Evolutionary conservation across 2,888 invertebrate genomes (phyloP).

Genomic region (Camptogramma bilineatum): DNA sequence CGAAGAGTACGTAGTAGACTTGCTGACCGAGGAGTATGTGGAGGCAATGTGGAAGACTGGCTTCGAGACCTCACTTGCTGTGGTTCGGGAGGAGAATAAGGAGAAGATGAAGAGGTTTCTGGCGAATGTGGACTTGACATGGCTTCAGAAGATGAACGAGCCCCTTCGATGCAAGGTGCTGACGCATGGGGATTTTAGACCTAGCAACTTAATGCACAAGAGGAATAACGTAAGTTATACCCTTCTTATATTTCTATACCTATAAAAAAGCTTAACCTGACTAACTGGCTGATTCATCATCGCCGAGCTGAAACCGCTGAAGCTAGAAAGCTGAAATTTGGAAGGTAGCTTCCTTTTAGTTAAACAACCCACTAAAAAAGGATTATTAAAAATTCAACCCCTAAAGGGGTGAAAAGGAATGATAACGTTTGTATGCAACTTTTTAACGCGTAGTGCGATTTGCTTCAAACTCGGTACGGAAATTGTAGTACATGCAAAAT

Average conservation of each 20-base stretch:
- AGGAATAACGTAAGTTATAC: slow-evolving; percentile 38
- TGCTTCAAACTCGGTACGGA: too few species aligned
- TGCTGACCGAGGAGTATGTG: slow-evolving; percentile 21
- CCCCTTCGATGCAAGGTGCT: slow-evolving; percentile 5
- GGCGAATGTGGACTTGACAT: slow-evolving; percentile 9
- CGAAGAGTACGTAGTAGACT: slow-evolving; percentile 32
- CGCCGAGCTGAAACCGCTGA: too few species aligned
- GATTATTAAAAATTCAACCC: too few species aligned
- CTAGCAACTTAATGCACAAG: slow-evolving; percentile 53
- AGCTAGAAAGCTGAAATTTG: too few species aligned
- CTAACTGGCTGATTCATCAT: too few species aligned
- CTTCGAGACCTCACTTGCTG: slow-evolving; percentile 21
- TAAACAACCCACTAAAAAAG: too few species aligned
- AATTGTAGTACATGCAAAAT: too few species aligned
- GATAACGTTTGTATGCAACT: too few species aligned
- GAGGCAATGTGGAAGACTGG: slow-evolving; percentile 12
- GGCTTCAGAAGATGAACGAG: not conserved
- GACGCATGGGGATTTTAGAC: slow-evolving; percentile 51
- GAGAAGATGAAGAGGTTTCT: slow-evolving; percentile 47
- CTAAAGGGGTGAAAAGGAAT: too few species aligned
- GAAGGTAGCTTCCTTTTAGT: too few species aligned
- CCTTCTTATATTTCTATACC: not conserved
- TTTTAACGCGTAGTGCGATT: too few species aligned
- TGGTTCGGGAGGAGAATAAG: slow-evolving; percentile 46
- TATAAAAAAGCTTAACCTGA: too few species aligned